Evolutionary conservation across 2,888 invertebrate genomes (phyloP).

Genomic region (Scaptodrosophila latifasciaeformis): DNA sequence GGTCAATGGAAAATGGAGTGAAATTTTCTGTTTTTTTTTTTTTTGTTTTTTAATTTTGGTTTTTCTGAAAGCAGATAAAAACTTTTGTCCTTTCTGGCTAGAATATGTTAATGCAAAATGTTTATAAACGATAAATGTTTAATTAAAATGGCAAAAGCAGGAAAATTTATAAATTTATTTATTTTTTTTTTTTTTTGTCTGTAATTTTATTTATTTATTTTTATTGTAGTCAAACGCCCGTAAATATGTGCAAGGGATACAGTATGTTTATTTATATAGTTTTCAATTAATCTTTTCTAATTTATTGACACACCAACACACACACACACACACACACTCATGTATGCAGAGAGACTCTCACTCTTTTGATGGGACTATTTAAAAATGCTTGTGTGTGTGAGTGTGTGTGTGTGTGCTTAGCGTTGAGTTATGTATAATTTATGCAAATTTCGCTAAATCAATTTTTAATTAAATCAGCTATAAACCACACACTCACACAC

Average conservation of each 20-base stretch:
- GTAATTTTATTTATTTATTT: not conserved
- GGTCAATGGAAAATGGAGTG: not conserved
- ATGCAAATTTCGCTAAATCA: constrained; percentile 63
- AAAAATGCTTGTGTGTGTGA: constrained; percentile 16
- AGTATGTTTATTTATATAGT: constrained; percentile 27
- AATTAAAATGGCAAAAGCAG: constrained; percentile 23
- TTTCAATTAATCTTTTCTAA: constrained; percentile 62
- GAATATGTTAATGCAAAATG: constrained; percentile 17
- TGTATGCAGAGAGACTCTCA: no score
- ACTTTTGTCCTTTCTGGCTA: not conserved
- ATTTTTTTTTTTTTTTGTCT: not conserved
- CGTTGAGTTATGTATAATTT: constrained; percentile 59
- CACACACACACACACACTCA: constrained; percentile 16
- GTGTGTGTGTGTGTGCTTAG: constrained; percentile 39
- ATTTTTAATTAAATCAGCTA: constrained; percentile 57
- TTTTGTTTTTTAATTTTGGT: no score
- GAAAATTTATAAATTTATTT: not conserved
- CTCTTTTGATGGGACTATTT: no score
- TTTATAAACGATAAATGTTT: constrained; percentile 45
- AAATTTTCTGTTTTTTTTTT: no score
- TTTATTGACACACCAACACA: constrained; percentile 54
- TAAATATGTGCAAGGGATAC: not conserved
- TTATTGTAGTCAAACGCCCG: not conserved
- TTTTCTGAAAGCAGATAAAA: constrained; percentile 1
- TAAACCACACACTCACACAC: constrained; percentile 9